phyloP scores from a whole-genome alignment of 2,113 vertebrate genomes.

The Girardinichthys multiradiatus region DNA sequence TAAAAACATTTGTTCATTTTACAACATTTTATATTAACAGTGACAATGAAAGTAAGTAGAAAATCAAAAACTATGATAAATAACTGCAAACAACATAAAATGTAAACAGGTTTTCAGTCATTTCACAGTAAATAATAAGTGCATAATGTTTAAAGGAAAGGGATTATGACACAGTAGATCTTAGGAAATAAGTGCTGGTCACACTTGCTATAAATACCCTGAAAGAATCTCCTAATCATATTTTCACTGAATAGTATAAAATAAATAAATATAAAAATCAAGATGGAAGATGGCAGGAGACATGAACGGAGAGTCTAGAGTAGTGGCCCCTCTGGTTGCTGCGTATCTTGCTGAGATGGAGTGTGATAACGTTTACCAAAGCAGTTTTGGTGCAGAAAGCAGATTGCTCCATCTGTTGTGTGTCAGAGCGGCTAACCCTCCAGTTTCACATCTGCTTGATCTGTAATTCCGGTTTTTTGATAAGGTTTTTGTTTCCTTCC shows the following conservation, averaged over 20 bases:
- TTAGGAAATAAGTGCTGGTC: constrained; percentile 58
- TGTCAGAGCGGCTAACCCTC: not conserved
- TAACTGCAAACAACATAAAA: constrained; percentile 55
- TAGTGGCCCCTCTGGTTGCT: constrained; percentile 25
- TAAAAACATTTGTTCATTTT: constrained; percentile 74
- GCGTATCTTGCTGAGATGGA: constrained; percentile 41
- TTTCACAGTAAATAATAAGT: constrained; percentile 53
- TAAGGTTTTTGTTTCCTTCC: constrained; percentile 20
- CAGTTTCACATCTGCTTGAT: constrained; percentile 20
- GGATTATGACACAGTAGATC: constrained; percentile 40
- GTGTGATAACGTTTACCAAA: constrained; percentile 41
- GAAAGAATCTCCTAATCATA: constrained; percentile 23
- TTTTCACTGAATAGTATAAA: constrained; percentile 24
- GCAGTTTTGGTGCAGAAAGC: constrained; percentile 25
- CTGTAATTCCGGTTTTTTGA: not conserved
- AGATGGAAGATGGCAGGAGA: constrained; percentile 16
- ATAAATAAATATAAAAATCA: constrained; percentile 27
- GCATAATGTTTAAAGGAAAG: constrained; percentile 49
- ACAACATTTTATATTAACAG: constrained; percentile 74
- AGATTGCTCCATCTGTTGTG: constrained; percentile 1
- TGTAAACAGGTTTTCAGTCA: constrained; percentile 63
- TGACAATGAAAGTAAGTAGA: constrained; percentile 65
- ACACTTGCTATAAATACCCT: constrained; percentile 37
- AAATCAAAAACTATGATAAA: constrained; percentile 67
- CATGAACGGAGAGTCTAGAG: constrained; percentile 1